Base-by-base conservation (phyloP, 2,797 vertebrate genomes). In the Diplodus puntazzo region DNA sequence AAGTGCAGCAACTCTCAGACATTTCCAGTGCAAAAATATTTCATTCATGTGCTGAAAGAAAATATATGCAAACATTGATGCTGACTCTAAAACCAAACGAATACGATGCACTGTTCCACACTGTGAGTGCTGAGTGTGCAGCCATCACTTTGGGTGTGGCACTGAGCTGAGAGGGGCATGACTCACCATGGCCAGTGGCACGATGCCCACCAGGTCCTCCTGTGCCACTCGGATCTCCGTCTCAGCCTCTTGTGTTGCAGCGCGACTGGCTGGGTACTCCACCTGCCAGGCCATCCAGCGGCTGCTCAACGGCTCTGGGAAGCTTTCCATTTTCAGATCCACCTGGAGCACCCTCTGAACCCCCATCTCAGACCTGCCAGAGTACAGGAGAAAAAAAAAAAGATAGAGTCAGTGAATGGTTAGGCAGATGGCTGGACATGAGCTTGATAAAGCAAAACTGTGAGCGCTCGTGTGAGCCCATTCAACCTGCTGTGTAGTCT, bases 231-330 rank as follows among this genome's bases (percentile, higher is more conserved):
- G 96, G 92, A 99, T 96, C 92, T 97, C 97, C 0, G 98, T 97
- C 84, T 98, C 94, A 0, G 94, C 93, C n/a, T 96, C 92, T 77
- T 96, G 97, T 0, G 95, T 93, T 61, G 89, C 49, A 8, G 94
- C 74, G 0, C 94, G 95, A n/a, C 90, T 96, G 39, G 88, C 93
- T 0, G 97, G 97, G 85, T 99, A 98, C 67, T 99, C 98, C 89
- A 98, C 96, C 93, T 98, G 97, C 98, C 98, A 99, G 66, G 95
- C 95, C 93, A 98, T 96, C 76, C 97, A 96, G 83, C 98, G 97
- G 0, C 97, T 97, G 80, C 97, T 97, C 1, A 95, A 95, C 0
- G 95, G 95, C 86, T 96, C 97, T 81, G 96, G 96, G 88, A 96
- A 96, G 77, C 94, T 96, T 89, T 97, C 93, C 67, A 98, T 94